Evolutionary conservation across 2,888 invertebrate species (phyloP).

Genomic region (Agriopis leucophaearia): DNA sequence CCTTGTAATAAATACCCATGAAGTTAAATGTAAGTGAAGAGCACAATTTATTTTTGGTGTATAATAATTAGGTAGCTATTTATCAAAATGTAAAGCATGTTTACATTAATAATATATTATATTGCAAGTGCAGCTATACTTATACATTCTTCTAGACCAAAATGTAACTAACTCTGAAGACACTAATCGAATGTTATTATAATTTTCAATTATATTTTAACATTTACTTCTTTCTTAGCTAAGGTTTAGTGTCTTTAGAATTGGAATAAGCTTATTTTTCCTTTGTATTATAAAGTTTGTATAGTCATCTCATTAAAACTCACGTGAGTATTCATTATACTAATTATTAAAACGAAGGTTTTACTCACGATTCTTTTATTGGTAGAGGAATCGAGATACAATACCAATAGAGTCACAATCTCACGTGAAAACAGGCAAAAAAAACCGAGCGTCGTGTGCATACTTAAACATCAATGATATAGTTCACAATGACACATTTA

Average conservation of each 20-base stretch:
- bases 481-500: too few relatives aligned
- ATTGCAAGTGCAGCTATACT: constrained; percentile 30
- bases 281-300: constrained; percentile 50
- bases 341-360: not conserved
- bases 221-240: constrained; percentile 10
- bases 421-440: too few relatives aligned
- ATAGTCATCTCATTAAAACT: not conserved
- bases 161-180: constrained; percentile 33
- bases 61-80: constrained; percentile 62
- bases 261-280: constrained; percentile 65
- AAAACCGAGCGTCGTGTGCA: too few relatives aligned
- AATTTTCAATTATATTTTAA: constrained; percentile 14
- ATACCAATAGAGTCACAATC: too few relatives aligned
- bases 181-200: constrained; percentile 11
- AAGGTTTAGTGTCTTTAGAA: constrained; percentile 50
- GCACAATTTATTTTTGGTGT: constrained; percentile 64
- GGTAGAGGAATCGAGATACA: not conserved
- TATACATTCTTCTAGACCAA: constrained; percentile 36
- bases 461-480: too few relatives aligned
- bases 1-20: constrained; percentile 37
- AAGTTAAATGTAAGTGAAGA: constrained; percentile 49
- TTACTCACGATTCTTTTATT: not conserved
- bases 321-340: not conserved
- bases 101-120: constrained; percentile 21
- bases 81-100: constrained; percentile 53